Evolutionary conservation across 2,888 invertebrate species (phyloP), one percentile per base, ranked within the genome.

Genomic region (Stenodema calcarata): DNA sequence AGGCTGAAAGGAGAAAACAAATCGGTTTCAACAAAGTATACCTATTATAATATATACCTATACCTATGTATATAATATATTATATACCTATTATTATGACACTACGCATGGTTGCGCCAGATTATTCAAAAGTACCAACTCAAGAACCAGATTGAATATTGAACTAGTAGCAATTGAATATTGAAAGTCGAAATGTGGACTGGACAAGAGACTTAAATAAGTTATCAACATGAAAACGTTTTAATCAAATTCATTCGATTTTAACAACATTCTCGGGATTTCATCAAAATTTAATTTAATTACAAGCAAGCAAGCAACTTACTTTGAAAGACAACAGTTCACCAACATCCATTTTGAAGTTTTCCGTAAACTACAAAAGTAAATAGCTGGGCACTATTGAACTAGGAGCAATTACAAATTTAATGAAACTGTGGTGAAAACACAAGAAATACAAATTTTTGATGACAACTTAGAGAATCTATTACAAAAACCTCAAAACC

Each of bases 271-370:
- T 18, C 14, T 41, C 12, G 18, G 44, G 23, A 1, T 3, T 18
- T 2, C 27, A n/a, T 27, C 18, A 50, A 35, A 35, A 35, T 7
- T 35, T 4, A 7, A 2, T 4, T 35, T 35, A 35, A 7, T 7
- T 35, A 35, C 35, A 35, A 35, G n/a, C 35, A 35, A 35, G 35
- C 35, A 2, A 35, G 23, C 41, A 78, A 89, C 88, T 90, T 91
- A 93, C 93, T 91, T 93, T 93, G 89, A 93, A 93, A 70, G 93
- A 93, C 85, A 93, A 90, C 62, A 93, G 90, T 90, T 93, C 93
- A 47, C 93, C 93, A 87, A 93, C 92, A 92, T 93, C 93, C 93
- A 93, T 93, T n/a, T 80, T 80, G 11, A 41, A 35, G 14, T 1
- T 70, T 27, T 18, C 14, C 2, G 1, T 27, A 7, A 4, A 6